phyloP scores from a whole-genome alignment of 2,113 vertebrate species.

The Cygnus buccinator region DNA sequence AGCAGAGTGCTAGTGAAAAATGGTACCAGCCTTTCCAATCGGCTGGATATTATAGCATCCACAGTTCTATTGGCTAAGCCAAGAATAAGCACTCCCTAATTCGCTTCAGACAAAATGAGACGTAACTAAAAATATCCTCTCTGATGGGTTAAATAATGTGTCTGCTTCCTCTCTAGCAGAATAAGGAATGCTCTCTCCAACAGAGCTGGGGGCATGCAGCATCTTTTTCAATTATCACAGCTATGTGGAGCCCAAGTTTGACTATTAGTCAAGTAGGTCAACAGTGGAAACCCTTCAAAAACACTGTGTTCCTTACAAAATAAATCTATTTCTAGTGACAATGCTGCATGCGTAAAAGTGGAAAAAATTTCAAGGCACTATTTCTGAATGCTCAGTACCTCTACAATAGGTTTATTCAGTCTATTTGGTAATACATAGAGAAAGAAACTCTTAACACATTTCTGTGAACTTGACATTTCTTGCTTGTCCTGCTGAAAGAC shows the following conservation, averaged over 20 bases:
- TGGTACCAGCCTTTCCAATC: not conserved
- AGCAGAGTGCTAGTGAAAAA: not conserved
- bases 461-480: not conserved
- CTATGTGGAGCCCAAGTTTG: not conserved
- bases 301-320: not conserved
- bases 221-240: conserved; percentile 22
- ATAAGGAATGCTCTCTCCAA: not conserved
- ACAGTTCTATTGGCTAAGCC: not conserved
- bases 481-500: not conserved
- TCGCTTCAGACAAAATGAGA: conserved; percentile 6
- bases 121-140: conserved; percentile 29
- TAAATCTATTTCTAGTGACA: not conserved
- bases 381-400: not conserved
- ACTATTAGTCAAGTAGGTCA: not conserved
- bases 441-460: not conserved
- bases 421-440: not conserved
- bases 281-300: conserved; percentile 5
- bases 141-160: conserved; percentile 30
- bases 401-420: not conserved
- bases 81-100: not conserved
- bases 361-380: not conserved
- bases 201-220: not conserved
- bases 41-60: not conserved
- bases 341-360: not conserved
- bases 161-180: not conserved